phyloP scores from a whole-genome alignment of 2,113 vertebrate species.

The Chaetura pelagica region DNA sequence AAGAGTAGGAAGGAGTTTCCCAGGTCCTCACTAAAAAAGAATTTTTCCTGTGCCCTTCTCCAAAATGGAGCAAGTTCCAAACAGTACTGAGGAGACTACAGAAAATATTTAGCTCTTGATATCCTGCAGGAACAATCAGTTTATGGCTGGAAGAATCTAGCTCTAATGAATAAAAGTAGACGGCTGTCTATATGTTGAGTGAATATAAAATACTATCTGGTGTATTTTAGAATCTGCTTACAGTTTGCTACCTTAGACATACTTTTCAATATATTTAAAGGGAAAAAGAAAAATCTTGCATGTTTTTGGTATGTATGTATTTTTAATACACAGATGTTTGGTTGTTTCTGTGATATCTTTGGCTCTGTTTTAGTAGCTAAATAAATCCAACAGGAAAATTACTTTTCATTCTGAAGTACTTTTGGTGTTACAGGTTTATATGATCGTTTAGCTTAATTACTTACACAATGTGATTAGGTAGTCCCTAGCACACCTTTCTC shows the following conservation, averaged over 20 bases:
- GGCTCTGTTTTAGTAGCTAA: not conserved
- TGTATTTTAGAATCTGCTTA: not conserved
- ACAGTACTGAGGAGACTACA: not conserved
- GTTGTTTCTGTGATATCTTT: not conserved
- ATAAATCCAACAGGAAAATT: not conserved
- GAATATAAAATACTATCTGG: not conserved
- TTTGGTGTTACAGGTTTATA: not conserved
- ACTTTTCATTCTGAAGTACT: not conserved
- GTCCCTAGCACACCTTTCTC: not conserved
- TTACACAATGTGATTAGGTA: not conserved
- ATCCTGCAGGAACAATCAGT: not conserved
- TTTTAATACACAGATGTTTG: not conserved
- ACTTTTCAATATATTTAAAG: not conserved
- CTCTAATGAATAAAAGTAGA: not conserved
- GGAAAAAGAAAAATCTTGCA: not conserved
- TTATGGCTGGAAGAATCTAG: not conserved
- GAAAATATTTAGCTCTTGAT: not conserved
- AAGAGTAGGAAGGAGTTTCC: not conserved
- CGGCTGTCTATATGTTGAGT: not conserved
- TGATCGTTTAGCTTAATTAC: not conserved
- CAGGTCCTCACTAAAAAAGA: not conserved
- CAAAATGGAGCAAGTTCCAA: not conserved
- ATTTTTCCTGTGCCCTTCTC: not conserved
- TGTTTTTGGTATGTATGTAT: not conserved
- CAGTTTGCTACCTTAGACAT: not conserved